These are phyloP conservation scores for Phoxinus dragarum DNA, from an alignment of 2,797 vertebrate species.

Conservation along the genomic window DNA sequence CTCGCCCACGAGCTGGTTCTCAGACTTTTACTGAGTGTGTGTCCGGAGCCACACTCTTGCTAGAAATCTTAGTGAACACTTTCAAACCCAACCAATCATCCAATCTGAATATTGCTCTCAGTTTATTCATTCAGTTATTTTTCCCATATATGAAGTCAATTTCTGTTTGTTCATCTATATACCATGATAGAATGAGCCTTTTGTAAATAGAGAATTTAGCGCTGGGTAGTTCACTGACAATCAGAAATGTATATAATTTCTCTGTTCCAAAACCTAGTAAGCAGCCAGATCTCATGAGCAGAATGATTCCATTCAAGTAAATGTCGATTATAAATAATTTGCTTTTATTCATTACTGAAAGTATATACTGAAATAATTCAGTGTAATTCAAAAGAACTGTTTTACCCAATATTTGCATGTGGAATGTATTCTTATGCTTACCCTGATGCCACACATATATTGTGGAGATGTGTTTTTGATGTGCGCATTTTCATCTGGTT, in stretches of 20 bases:
- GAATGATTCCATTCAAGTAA: not conserved
- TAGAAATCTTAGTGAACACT: conserved; percentile 60
- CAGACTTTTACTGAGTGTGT: conserved; percentile 61
- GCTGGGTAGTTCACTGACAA: not conserved
- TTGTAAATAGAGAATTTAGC: conserved; percentile 29
- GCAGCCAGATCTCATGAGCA: not conserved
- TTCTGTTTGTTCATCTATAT: not conserved
- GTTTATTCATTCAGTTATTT: no score
- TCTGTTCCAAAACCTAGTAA: conserved; percentile 2
- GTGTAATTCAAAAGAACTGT: not conserved
- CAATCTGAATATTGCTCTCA: not conserved
- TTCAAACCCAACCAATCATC: conserved; percentile 7
- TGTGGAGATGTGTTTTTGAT: not conserved
- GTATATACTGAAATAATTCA: not conserved
- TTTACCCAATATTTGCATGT: not conserved
- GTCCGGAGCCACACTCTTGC: conserved; percentile 59
- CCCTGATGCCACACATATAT: not conserved
- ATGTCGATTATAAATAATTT: not conserved
- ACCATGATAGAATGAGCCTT: conserved; percentile 42
- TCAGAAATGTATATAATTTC: not conserved
- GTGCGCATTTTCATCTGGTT: not conserved
- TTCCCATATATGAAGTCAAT: not conserved
- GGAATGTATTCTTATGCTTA: not conserved
- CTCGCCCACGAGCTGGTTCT: conserved; percentile 78
- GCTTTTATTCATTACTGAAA: conserved; percentile 5